Evolutionary conservation across 2,113 vertebrate species (phyloP).

Genomic region (Junco hyemalis): DNA sequence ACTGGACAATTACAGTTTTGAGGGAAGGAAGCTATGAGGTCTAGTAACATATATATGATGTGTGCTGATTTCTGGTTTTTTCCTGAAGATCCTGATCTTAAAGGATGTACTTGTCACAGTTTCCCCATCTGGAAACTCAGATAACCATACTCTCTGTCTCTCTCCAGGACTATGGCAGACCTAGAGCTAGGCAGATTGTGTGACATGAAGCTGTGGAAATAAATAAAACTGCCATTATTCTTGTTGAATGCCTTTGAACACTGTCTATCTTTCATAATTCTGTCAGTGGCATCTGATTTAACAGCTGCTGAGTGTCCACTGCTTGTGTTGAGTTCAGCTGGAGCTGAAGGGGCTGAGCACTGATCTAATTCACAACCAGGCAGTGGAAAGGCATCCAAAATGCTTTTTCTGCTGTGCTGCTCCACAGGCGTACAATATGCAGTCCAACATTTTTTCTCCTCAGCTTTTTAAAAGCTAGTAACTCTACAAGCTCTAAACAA

Average conservation of each 20-base stretch:
- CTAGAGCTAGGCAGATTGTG: neutral
- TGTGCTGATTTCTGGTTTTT: neutral
- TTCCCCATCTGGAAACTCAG: neutral
- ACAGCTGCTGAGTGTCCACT: neutral
- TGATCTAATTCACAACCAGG: neutral
- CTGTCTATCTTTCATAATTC: conserved; percentile 18
- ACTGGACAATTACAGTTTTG: neutral
- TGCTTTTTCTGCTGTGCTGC: neutral
- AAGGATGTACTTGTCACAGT: neutral
- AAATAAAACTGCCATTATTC: conserved; percentile 8
- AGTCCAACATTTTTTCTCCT: neutral
- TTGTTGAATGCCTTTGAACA: conserved; percentile 3
- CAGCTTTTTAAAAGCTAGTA: conserved; percentile 10
- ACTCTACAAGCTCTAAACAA: neutral
- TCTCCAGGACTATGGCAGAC: neutral
- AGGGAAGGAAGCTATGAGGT: neutral
- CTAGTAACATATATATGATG: neutral
- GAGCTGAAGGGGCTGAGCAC: neutral
- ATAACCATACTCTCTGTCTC: neutral
- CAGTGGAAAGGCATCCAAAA: neutral
- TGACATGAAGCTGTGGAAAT: conserved; percentile 16
- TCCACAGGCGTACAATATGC: neutral
- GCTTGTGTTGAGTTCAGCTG: conserved; percentile 15
- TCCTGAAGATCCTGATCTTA: neutral
- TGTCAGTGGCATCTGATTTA: conserved; percentile 7